Conservation (phyloP, 1,140 invertebrate genomes). For the Nixonia krombeini region DNA sequence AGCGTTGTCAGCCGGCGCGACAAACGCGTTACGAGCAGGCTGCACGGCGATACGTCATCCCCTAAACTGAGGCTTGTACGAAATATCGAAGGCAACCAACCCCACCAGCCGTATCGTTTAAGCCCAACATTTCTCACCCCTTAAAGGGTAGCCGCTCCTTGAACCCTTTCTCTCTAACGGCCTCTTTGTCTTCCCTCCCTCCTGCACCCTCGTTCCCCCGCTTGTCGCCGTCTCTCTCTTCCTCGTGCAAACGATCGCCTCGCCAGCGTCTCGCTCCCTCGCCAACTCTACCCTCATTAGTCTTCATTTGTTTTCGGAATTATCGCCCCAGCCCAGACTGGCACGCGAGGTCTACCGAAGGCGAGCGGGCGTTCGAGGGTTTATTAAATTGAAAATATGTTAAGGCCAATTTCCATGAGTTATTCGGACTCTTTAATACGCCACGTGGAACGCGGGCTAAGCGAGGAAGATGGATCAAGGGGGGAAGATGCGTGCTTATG, state of each 20-base stretch:
- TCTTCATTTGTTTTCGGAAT: constrained; percentile 74
- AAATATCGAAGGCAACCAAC: constrained; percentile 64
- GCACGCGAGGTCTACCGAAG: constrained; percentile 55
- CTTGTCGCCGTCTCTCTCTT: constrained; percentile 51
- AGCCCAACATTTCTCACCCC: constrained; percentile 70
- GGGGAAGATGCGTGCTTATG: too few relatives aligned
- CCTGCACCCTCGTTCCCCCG: constrained; percentile 49
- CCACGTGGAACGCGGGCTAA: too few relatives aligned
- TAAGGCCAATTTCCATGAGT: constrained; percentile 21
- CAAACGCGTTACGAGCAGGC: constrained; percentile 61
- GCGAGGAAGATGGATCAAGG: too few relatives aligned
- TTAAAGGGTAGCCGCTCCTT: constrained; percentile 66
- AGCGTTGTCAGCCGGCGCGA: too few relatives aligned
- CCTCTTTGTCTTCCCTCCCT: constrained; percentile 48
- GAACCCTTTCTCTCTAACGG: constrained; percentile 62
- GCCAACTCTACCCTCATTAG: constrained; percentile 68
- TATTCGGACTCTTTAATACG: background rate
- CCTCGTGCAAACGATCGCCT: constrained; percentile 33
- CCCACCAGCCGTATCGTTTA: constrained; percentile 67
- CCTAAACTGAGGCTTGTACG: constrained; percentile 57
- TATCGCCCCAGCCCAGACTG: constrained; percentile 63
- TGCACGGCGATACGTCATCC: constrained; percentile 69
- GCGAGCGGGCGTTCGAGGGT: constrained; percentile 56
- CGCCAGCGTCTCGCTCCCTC: constrained; percentile 40
- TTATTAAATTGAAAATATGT: constrained; percentile 71